Conservation (phyloP, 2,797 vertebrate genomes). For the Scarus forsteni region DNA sequence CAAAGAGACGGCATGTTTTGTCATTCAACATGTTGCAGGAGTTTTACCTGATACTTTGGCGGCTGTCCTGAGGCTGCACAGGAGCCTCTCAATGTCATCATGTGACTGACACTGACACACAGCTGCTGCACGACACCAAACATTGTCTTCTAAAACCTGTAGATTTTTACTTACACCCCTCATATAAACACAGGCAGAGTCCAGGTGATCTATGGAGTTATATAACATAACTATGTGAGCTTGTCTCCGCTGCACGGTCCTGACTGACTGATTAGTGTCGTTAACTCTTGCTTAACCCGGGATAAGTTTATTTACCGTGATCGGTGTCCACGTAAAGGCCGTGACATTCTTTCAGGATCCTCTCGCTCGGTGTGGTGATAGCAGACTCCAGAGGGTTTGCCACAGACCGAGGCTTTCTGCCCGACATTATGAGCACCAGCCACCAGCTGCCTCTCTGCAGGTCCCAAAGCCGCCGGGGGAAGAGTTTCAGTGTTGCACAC, state of each 20-base stretch:
- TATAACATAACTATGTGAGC: conserved; percentile 16
- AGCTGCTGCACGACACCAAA: conserved; percentile 41
- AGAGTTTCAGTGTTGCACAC: conserved; percentile 76
- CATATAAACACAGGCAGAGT: conserved; percentile 14
- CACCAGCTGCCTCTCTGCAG: conserved; percentile 3
- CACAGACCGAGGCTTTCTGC: conserved; percentile 82
- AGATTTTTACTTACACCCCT: not conserved
- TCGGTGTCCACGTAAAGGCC: conserved; percentile 83
- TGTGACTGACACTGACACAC: conserved; percentile 44
- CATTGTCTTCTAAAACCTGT: not conserved
- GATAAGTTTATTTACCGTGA: conserved; percentile 79
- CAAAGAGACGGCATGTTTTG: not conserved
- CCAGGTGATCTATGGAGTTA: conserved; percentile 13
- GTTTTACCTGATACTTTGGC: not conserved
- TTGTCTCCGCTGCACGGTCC: not conserved
- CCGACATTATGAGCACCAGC: conserved; percentile 74
- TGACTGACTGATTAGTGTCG: not conserved
- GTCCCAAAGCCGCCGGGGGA: conserved; percentile 56
- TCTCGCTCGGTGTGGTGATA: conserved; percentile 83
- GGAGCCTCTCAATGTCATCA: conserved; percentile 51
- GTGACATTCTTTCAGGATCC: conserved; percentile 86
- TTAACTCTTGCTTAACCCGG: not conserved
- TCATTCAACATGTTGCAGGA: not conserved
- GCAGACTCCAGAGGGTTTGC: conserved; percentile 85
- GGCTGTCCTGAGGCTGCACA: conserved; percentile 20